Evolutionary conservation across 2,888 invertebrate genomes (phyloP).

Genomic region (Byasa hedistus): DNA sequence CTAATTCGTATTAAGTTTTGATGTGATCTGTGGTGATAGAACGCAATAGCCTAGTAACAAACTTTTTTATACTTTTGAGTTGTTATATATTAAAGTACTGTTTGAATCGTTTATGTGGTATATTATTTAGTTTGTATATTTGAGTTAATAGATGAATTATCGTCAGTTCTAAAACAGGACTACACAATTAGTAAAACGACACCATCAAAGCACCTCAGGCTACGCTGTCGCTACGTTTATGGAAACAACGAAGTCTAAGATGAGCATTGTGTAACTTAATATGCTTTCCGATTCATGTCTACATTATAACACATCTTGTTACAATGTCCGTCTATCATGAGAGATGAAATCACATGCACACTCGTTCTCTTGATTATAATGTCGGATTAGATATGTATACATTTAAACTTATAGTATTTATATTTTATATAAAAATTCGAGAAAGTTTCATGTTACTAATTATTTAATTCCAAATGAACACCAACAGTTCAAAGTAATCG

Average conservation of each 20-base stretch:
- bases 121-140: no score
- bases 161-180: no score
- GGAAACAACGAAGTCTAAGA: neutral
- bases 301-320: neutral
- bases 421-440: no score
- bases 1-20: no score
- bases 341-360: neutral
- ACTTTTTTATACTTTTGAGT: no score
- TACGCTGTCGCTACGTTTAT: neutral
- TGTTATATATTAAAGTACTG: no score
- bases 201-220: neutral
- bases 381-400: neutral
- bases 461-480: neutral
- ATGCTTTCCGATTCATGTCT: neutral
- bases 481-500: slow-evolving; percentile 19
- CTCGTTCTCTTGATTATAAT: neutral
- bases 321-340: neutral
- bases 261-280: neutral
- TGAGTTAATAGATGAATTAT: no score
- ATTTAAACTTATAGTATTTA: neutral
- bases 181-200: no score
- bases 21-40: no score
- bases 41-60: no score
- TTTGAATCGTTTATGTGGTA: no score
- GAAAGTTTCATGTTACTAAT: neutral